Evolutionary conservation across 2,888 invertebrate genomes (phyloP), one percentile per base, ranked within the genome.

Genomic region (Ditylenchus weischeri): DNA sequence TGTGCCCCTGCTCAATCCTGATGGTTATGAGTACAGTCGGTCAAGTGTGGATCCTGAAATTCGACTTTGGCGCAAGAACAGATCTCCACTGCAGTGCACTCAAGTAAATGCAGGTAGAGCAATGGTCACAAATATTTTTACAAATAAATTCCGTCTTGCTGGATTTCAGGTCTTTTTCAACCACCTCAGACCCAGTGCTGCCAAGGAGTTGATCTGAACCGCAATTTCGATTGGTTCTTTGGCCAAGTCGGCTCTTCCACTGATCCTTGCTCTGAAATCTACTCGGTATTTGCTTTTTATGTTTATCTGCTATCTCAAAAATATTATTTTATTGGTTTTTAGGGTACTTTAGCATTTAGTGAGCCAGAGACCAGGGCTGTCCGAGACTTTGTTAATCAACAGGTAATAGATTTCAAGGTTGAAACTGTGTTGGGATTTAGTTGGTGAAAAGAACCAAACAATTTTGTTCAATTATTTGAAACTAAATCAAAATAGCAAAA

Each of bases 161-260:
- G 59, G 3, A 35, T 19, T 71, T 54, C 64, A 78, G 80, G 81
- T 18, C 72, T 79, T 43, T 80, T 81, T 70, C 68, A 74, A 43
- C 76, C 79, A 2, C 81, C 81, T 8, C 73, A 73, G 10, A 80
- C 78, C 21, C 75, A 75, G 3, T 82, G 82, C 69, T 82, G 82
- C 54, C 78, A 78, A 54, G 82, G 82, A 18, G 82, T 82, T 21
- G 82, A 82, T 63, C 69, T 82, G 47, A 82, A 82, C 54, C 66
- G 82, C n/a, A 82, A 82, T 70, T 82, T 82, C 61, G 82, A 82
- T 66, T 82, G 81, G 80, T 79, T 79, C 75, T 82, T 80, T 66
- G 81, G 81, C 10, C 79, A 79, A 73, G 79, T 79, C 36, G 81
- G 80, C 49, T 77, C 79, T 6, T 78, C 78, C 4, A 75, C 78